Evolutionary conservation across 2,113 vertebrate species (phyloP), one percentile per base, ranked within the genome.

Genomic region (Pandion haliaetus): DNA sequence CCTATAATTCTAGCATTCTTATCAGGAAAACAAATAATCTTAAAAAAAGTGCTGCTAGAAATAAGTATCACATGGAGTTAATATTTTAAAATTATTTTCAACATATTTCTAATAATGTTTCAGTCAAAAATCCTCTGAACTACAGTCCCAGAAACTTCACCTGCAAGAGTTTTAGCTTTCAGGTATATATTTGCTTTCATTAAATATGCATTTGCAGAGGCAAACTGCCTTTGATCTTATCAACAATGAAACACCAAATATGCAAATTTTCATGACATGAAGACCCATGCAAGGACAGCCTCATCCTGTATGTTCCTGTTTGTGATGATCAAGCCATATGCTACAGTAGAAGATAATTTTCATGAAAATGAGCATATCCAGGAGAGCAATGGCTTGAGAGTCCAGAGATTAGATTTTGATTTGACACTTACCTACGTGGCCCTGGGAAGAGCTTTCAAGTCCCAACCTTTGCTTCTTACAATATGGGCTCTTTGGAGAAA

Each of bases 341-440:
- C 20, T 40, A 17, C 9, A 32, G 12, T 13, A 55, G 50, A 44
- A 80, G 34, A 49, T 9, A 32, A 24, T 5, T 40, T 71, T 19
- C 5, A 67, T 31, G 9, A 81, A 70, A 84, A 62, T 45, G 5
- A 58, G 2, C 1, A 10, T 8, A 24, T 5, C 2, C 28, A 82
- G 17, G 18, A 81, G 7, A 78, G 2, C 16, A 65, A 32, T 34
- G 29, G 19, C 31, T 18, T 42, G 8, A 6, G 45, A 82, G 8
- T 57, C 16, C 10, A 85, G 23, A 93, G 44, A 11, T 45, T 5
- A 49, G 40, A 29, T n/a, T 82, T 93, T 58, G 4, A 29, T 88
- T 70, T 76, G 8, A 3, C 10, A 15, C 5, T 12, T 57, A 8
- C 17, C 19, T 78, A 3, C 1, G 0, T 31, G 42, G 8, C 12